Evolutionary conservation across 1,140 invertebrate genomes (phyloP), one percentile per base, ranked within the genome.

Genomic region (Dreissena rostriformis): DNA sequence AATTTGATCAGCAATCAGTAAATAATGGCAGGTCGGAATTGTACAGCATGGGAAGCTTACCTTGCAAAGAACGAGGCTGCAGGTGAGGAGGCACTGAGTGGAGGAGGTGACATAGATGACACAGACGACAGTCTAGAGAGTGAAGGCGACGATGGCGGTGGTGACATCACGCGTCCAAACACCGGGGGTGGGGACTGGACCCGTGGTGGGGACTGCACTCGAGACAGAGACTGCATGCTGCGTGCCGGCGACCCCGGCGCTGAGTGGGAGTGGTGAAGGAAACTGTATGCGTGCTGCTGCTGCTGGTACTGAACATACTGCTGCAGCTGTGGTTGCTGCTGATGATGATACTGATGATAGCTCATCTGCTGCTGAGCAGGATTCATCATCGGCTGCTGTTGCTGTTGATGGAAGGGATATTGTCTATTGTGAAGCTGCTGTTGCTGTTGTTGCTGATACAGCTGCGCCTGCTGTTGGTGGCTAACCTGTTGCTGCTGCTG

Each of bases 61-160:
- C 82, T 77, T 63, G 82, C 82, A 72, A 84, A 84, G 68, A 84
- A 84, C 29, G 82, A 84, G 49, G 82, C 82, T 29, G 82, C 82
- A 53, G 82, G 74, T 12, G 79, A 82, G 22, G 80, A 82, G 80
- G 80, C 80, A 82, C 80, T 78, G 24, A 10, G 53, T 78, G 82
- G 82, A 6, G 82, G 74, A 19, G 81, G 73, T 28, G 82, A 84
- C 82, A 84, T 78, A 1, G 82, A 15, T 29, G 82, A 84, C 82
- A 84, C 72, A 1, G 82, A 15, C 28, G 74, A 84, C 26, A 84
- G 49, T 65, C 82, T 84, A 24, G 82, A 84, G 51, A 77, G 28
- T 4, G 74, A 84, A 24, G 55, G 73, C 19, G 82, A 76, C 15
- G 73, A 77, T 12, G 61, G 51, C 1, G 82, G 82, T 49, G 82